These are phyloP conservation scores for Geotrupes spiniger DNA, from an alignment of 2,888 invertebrate species.

Conservation along the genomic window DNA sequence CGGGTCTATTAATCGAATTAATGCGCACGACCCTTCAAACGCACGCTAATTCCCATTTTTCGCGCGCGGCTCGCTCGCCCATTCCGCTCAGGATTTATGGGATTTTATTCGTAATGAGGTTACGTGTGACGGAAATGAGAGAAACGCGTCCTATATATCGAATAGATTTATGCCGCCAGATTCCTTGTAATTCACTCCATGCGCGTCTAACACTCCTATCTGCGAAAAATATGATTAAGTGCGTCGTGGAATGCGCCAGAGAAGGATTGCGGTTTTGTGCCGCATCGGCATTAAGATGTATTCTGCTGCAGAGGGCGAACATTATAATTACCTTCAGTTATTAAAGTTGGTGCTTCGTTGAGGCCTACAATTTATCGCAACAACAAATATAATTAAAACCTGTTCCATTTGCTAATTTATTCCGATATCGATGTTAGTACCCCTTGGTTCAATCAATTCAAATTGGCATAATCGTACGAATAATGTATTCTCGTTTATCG, in stretches of 20 bases:
- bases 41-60: conserved; percentile 9
- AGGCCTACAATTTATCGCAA: no score
- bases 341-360: no score
- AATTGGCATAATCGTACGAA: no score
- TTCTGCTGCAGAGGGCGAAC: conserved; percentile 1
- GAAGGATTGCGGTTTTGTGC: conserved; percentile 6
- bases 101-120: conserved; percentile 26
- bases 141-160: conserved; percentile 19
- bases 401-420: no score
- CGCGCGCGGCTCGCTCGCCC: neutral
- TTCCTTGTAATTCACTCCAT: conserved; percentile 15
- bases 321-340: conserved; percentile 1
- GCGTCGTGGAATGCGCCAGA: conserved; percentile 9
- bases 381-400: no score
- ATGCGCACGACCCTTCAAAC: conserved; percentile 1
- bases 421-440: no score
- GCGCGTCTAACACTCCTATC: neutral
- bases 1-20: no score
- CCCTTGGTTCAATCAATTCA: no score
- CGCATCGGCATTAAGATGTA: conserved; percentile 4
- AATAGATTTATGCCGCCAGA: conserved; percentile 24
- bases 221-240: conserved; percentile 9
- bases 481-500: no score
- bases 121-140: conserved; percentile 27
- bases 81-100: conserved; percentile 20